Evolutionary conservation across 1,140 invertebrate genomes (phyloP), one percentile per base, ranked within the genome.

Genomic region (Venturia canescens): DNA sequence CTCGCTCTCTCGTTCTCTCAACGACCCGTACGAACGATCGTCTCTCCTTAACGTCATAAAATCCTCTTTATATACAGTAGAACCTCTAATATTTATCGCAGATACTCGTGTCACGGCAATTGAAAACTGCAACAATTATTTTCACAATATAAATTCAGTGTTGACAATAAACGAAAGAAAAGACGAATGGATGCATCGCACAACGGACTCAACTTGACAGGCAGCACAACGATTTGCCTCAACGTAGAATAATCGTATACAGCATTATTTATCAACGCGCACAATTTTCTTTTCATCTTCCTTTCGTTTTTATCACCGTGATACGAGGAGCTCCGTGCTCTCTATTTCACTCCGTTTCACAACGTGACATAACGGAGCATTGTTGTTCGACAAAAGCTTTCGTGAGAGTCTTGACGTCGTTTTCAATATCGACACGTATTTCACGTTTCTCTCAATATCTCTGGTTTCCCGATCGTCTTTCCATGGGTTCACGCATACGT

Each of bases 21-120:
- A 34, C 23, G 71, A 53, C n/a, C 70, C 38, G 21, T 48, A 31
- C 34, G 1, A 48, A 21, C 72, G 53, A 44, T 44, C 72, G 72
- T 63, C 72, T 63, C 72, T 76, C 72, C 72, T 76, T 63, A 76
- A 76, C 72, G 53, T 76, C 72, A 53, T n/a, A 18, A 0, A 11
- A 31, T n/a, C 34, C 26, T 29, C 48, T 57, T 21, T 75, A 26
- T 75, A 26, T 69, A 31, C 26, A 69, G 29, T 69, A 31, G 13
- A 31, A 18, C 29, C 15, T 31, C 18, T 15, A 31, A 31, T 31
- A 69, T 31, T 31, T 18, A n/a, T n/a, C n/a, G n/a, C n/a, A n/a
- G 21, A 57, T 4, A n/a, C 53, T 21, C 11, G n/a, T 21, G 3
- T 57, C 53, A 57, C 4, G 7, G 1, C 5, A 44, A 5, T 11